Conservation (phyloP, 53 echinoderm and acorn worm species). For the Holothuria scabra region DNA sequence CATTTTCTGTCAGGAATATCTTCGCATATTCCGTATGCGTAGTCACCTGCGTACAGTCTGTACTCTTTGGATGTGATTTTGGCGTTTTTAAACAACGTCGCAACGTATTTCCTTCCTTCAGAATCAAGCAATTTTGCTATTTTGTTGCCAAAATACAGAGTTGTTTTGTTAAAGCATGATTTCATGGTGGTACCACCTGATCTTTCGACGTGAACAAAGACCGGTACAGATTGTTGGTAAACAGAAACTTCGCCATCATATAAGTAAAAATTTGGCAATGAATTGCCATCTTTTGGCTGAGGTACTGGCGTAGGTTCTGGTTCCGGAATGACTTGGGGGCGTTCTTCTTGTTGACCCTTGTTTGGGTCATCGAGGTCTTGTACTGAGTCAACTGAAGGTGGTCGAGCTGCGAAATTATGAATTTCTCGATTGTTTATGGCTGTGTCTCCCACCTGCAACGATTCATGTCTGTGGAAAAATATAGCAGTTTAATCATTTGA, state of each 20-base stretch:
- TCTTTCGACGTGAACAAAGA: slow-evolving; percentile 12
- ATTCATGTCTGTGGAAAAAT: not conserved
- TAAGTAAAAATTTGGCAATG: slow-evolving; percentile 27
- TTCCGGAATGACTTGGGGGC: not conserved
- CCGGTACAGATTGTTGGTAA: slow-evolving; percentile 34
- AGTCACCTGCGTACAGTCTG: slow-evolving; percentile 26
- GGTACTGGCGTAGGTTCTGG: slow-evolving; percentile 18
- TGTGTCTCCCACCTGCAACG: not conserved
- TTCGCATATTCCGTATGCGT: slow-evolving; percentile 30
- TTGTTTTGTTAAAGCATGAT: slow-evolving; percentile 17
- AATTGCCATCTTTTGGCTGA: slow-evolving; percentile 15
- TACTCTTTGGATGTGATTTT: slow-evolving; percentile 36
- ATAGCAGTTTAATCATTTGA: not conserved
- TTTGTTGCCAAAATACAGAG: slow-evolving; percentile 36
- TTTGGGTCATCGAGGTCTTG: not conserved
- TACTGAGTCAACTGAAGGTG: not conserved
- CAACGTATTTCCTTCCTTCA: not conserved
- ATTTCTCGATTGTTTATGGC: slow-evolving; percentile 34
- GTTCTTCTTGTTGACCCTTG: not conserved
- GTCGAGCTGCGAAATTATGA: not conserved
- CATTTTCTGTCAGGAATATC: slow-evolving; percentile 38
- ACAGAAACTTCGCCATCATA: slow-evolving; percentile 9
- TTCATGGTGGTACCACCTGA: slow-evolving; percentile 26
- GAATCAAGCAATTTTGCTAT: slow-evolving; percentile 15
- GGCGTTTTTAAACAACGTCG: slow-evolving; percentile 29